These are phyloP conservation scores for Lagenorhynchus albirostris DNA, from an alignment of 2,113 vertebrate species.

Conservation along the genomic window DNA sequence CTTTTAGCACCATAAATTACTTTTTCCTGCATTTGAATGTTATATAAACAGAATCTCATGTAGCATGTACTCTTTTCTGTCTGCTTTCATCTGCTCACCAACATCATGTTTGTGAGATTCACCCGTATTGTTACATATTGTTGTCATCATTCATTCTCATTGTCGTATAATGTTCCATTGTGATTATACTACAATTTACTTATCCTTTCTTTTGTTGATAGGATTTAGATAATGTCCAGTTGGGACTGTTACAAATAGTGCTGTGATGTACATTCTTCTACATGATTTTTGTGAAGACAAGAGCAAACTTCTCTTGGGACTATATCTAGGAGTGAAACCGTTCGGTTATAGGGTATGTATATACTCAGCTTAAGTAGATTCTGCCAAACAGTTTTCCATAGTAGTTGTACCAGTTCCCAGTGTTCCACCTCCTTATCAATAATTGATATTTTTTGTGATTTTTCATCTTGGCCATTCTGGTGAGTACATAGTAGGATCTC, in stretches of 20 bases:
- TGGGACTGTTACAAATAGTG: not conserved
- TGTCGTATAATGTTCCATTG: not conserved
- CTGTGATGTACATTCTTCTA: not conserved
- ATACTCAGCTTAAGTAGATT: not conserved
- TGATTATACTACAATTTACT: not conserved
- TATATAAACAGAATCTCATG: not conserved
- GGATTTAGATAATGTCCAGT: not conserved
- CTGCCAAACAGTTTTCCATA: not conserved
- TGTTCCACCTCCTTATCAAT: not conserved
- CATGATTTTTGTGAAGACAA: not conserved
- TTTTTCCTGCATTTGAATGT: not conserved
- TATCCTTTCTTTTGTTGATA: not conserved
- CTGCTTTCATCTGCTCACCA: not conserved
- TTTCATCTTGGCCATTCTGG: constrained; percentile 4
- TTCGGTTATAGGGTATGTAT: not conserved
- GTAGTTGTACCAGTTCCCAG: not conserved
- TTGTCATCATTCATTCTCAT: not conserved
- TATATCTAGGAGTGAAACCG: not conserved
- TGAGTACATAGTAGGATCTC: not conserved
- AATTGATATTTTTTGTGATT: not conserved
- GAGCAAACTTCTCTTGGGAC: not conserved
- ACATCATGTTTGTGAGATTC: not conserved
- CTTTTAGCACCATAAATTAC: not conserved
- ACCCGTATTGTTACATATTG: not conserved
- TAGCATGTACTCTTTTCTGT: not conserved